Base-by-base conservation (phyloP, 2,888 invertebrate genomes). In the Helicoverpa assulta region DNA sequence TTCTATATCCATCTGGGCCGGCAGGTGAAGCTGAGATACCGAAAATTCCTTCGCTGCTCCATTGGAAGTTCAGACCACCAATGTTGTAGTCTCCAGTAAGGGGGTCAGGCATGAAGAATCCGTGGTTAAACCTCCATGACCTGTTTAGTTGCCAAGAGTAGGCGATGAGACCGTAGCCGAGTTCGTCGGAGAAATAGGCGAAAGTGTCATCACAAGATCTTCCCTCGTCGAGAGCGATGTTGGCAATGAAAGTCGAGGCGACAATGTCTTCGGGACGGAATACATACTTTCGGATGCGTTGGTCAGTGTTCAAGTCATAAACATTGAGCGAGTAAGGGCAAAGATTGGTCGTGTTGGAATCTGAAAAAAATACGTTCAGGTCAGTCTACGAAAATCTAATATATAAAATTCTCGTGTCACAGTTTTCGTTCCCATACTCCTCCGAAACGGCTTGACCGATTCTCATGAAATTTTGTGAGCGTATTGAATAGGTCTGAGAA, bases 61-160 rank as follows among this genome's bases (percentile, higher is more conserved):
- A 98, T 90, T 98, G 98, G 96, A 98, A 98, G 89, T 98, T 98
- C 14, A 98, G 92, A 0, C 98, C 98, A 6, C 97, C 98, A 73
- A 98, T 97, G 86, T 97, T 98, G 90, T 97, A 98, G 86, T 98
- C 98, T 7, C 98, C 98, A 18, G 96, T 96, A 5, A 98, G 92
- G 0, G 98, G 98, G 89, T 98, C 98, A 0, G 98, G 98, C 94
- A 97, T 96, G 93, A 98, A 98, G 90, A 96, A 98, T 78, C 97
- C 97, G 87, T 98, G 98, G 14, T 95, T 96, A 86, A 98, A 97
- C 78, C 98, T 96, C 98, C 98, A 98, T 0, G 98, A 98, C 78
- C 95, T 97, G 87, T 98, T 97, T 77, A 96, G 95, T 86, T 96
- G 96, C 97, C 97, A 98, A 0, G 98, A 98, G 89, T 98, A 98